A percentile compares a stretch with the other conserved stretches of the same genome.
phyloP scores from a whole-genome alignment of 2,113 vertebrate species.

The Eidolon helvum region DNA sequence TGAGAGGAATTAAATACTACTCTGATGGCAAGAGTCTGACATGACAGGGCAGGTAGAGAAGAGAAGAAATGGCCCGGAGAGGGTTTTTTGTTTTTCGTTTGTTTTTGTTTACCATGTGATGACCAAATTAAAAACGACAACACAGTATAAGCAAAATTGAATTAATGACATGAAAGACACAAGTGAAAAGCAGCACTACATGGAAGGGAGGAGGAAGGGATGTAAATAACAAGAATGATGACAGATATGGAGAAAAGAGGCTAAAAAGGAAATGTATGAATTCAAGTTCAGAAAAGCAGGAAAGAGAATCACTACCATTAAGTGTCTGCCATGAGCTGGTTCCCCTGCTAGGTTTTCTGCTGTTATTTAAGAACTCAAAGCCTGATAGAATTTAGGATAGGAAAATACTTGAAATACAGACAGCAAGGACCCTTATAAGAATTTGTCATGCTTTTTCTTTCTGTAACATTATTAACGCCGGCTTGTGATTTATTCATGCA shows the following conservation, averaged over 20 bases:
- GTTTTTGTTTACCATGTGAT: not conserved
- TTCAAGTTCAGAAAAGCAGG: not conserved
- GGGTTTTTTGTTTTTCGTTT: not conserved
- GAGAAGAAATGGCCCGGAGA: not conserved
- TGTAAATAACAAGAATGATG: not conserved
- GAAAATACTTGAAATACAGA: not conserved
- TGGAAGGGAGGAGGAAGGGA: not conserved
- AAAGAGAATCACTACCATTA: not conserved
- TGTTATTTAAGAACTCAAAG: not conserved
- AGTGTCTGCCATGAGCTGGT: rapidly evolving
- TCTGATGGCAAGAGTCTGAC: not conserved
- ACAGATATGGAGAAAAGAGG: not conserved
- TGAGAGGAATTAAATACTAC: not conserved
- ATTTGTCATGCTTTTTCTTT: not conserved
- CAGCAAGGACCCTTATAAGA: not conserved
- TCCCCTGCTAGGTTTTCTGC: not conserved
- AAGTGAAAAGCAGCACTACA: not conserved
- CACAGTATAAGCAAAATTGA: not conserved
- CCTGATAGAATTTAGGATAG: not conserved
- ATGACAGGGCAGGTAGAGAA: not conserved
- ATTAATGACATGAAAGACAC: not conserved
- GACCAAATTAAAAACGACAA: not conserved
- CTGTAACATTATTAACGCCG: not conserved
- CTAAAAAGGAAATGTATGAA: not conserved
- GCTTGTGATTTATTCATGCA: not conserved